Evolutionary conservation across 1,140 invertebrate genomes (phyloP).

Genomic region (Lamellibrachia luymesi): DNA sequence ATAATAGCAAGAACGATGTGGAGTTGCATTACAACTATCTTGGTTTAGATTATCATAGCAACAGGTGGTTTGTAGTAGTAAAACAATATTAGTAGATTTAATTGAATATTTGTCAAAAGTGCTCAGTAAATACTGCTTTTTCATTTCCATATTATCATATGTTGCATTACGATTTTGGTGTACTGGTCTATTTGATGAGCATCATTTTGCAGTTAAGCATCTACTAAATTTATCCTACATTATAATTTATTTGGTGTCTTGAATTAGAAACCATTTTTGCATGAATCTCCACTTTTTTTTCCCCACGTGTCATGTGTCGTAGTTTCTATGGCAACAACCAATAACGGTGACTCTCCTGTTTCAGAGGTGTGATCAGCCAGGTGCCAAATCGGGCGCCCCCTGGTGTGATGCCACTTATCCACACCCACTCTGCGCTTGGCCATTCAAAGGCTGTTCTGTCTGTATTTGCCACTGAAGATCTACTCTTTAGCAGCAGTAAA

Average conservation of each 20-base stretch:
- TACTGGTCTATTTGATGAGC: no score
- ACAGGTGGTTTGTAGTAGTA: no score
- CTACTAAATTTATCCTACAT: no score
- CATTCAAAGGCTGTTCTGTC: slow-evolving; percentile 80
- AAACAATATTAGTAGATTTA: no score
- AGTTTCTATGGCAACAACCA: background rate
- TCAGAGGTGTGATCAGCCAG: slow-evolving; percentile 24
- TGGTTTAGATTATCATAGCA: no score
- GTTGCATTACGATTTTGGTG: background rate
- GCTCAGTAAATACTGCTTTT: no score
- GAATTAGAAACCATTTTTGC: background rate
- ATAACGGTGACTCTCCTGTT: background rate
- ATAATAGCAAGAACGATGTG: no score
- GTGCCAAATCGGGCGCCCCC: background rate
- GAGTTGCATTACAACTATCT: no score
- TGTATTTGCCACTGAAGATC: slow-evolving; percentile 71
- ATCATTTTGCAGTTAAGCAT: no score
- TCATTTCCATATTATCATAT: background rate
- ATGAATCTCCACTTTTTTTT: background rate
- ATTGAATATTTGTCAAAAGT: no score
- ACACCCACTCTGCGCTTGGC: slow-evolving; percentile 72
- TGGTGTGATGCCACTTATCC: slow-evolving; percentile 17
- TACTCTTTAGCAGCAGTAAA: slow-evolving; percentile 77
- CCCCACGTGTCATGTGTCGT: background rate
- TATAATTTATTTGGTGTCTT: background rate